Evolutionary conservation across 2,888 invertebrate species (phyloP).

Genomic region (Achlya flavicornis): DNA sequence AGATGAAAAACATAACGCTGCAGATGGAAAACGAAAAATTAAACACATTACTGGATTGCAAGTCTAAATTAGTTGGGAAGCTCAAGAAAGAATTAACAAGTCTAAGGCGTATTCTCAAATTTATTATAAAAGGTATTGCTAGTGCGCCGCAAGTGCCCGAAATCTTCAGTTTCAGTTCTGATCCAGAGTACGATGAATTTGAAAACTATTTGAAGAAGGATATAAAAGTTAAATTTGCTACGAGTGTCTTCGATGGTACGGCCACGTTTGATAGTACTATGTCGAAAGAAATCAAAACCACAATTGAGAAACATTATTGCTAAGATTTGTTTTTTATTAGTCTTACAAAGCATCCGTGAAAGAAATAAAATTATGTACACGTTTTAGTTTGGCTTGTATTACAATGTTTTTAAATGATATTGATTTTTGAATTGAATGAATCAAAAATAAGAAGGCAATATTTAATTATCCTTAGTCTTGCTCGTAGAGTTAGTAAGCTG

Average conservation of each 20-base stretch:
- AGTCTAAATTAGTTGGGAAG: conserved; percentile 54
- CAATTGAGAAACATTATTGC: conserved; percentile 29
- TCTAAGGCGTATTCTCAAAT: conserved; percentile 60
- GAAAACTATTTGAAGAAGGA: conserved; percentile 53
- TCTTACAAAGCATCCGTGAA: background rate
- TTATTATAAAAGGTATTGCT: conserved; percentile 56
- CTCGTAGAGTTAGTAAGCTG: too few species aligned
- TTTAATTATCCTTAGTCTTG: too few species aligned
- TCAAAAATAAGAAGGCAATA: too few species aligned
- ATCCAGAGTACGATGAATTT: conserved; percentile 60
- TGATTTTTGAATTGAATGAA: too few species aligned
- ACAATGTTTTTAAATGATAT: background rate
- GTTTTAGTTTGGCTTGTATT: background rate
- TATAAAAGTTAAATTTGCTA: conserved; percentile 36
- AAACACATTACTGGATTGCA: conserved; percentile 56
- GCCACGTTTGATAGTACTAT: conserved; percentile 50
- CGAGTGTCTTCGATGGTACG: conserved; percentile 32
- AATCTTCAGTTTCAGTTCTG: conserved; percentile 39
- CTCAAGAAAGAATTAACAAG: conserved; percentile 60
- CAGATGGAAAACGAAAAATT: conserved; percentile 72
- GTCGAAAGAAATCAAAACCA: conserved; percentile 44
- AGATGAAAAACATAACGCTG: conserved; percentile 50
- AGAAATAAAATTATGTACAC: conserved; percentile 12
- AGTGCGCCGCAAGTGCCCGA: conserved; percentile 37
- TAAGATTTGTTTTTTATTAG: background rate